Conservation (phyloP, 2,113 vertebrate genomes). For the Chloropsis cyanopogon region DNA sequence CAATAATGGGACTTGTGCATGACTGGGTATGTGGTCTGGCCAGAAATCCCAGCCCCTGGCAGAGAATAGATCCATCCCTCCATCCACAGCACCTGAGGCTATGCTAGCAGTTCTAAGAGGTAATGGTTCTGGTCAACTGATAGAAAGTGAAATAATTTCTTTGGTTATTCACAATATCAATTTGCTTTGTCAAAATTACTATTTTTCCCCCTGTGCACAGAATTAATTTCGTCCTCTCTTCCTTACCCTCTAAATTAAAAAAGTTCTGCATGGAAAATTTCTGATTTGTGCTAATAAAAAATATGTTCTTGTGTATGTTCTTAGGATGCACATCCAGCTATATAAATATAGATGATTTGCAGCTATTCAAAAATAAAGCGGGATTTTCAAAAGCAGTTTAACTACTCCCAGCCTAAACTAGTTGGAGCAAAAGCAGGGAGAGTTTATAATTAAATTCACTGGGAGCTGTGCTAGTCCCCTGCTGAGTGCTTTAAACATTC, state of each 20-base stretch:
- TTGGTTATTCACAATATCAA: not conserved
- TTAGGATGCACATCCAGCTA: not conserved
- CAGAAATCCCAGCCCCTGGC: rapidly evolving
- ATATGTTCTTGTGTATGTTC: not conserved
- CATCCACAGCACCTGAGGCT: not conserved
- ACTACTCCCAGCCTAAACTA: slow-evolving; percentile 39
- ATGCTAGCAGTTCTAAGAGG: not conserved
- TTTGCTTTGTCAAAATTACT: not conserved
- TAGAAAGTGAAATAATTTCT: not conserved
- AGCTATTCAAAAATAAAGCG: slow-evolving; percentile 24
- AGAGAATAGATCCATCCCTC: not conserved
- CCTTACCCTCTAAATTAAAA: not conserved
- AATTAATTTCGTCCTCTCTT: not conserved
- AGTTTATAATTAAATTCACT: slow-evolving; percentile 54
- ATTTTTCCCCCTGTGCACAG: not conserved
- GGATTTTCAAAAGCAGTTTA: slow-evolving; percentile 51
- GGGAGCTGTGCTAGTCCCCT: slow-evolving; percentile 42
- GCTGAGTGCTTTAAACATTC: slow-evolving; percentile 56
- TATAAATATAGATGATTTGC: slow-evolving; percentile 38
- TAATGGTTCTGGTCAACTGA: not conserved
- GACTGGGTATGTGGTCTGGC: not conserved
- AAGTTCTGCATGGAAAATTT: not conserved
- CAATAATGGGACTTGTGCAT: not conserved
- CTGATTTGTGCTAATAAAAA: not conserved
- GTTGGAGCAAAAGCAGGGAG: not conserved